Conservation (phyloP, 1,140 invertebrate species). For the Tachypleus tridentatus region DNA sequence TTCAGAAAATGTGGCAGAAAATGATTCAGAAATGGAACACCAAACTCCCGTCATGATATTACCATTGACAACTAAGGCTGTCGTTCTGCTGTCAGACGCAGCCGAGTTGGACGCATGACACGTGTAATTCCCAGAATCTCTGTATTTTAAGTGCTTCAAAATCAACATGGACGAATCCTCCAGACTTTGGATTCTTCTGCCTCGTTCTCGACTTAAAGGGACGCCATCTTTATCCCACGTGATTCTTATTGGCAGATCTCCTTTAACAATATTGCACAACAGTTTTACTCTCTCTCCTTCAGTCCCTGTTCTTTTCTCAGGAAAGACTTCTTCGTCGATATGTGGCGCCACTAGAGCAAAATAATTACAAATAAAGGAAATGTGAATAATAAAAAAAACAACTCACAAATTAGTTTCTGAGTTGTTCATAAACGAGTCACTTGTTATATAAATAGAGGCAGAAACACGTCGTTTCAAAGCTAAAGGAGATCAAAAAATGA, state of each 20-base stretch:
- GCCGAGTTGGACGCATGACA: conserved; percentile 20
- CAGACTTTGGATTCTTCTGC: conserved; percentile 11
- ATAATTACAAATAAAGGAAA: conserved; percentile 7
- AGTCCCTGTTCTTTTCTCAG: conserved; percentile 41
- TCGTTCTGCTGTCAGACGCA: conserved; percentile 17
- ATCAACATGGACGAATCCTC: conserved; percentile 20
- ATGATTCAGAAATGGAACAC: no score
- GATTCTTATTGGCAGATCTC: conserved; percentile 20
- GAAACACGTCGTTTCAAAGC: no score
- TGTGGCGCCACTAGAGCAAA: conserved; percentile 17
- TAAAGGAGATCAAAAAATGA: no score
- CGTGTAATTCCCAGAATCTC: conserved; percentile 18
- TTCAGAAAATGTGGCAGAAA: no score
- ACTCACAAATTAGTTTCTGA: no score
- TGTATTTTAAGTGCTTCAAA: conserved; percentile 14
- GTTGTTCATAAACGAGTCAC: conserved; percentile 28
- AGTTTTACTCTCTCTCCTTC: conserved; percentile 51
- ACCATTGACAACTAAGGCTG: conserved; percentile 19
- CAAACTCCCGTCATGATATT: not conserved
- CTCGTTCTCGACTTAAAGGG: conserved; percentile 6
- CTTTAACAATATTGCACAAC: conserved; percentile 28
- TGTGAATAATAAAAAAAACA: not conserved
- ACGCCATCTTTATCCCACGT: conserved; percentile 17
- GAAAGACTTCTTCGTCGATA: conserved; percentile 20
- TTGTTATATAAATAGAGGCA: no score